A percentile compares a stretch with the other conserved stretches of the same genome.
phyloP scores from a whole-genome alignment of 2,797 vertebrate species.

The Allenopithecus nigroviridis region DNA sequence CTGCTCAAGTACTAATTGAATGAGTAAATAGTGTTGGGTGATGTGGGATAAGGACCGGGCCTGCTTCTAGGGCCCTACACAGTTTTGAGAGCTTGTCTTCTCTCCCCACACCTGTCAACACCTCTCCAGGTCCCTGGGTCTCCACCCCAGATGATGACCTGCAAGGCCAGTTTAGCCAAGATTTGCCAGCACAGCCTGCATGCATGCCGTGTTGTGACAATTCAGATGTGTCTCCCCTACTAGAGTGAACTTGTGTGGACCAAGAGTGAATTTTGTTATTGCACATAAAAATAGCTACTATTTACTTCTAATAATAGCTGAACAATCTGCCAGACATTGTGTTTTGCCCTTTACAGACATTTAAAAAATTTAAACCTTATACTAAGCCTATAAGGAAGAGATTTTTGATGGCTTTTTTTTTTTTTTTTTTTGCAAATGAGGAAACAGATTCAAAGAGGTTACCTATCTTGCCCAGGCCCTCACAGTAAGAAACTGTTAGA shows the following conservation, averaged over 20 bases:
- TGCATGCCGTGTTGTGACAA: accelerated
- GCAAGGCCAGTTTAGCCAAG: neutral
- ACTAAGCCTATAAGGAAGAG: neutral
- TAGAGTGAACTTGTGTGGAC: neutral
- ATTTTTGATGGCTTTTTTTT: neutral
- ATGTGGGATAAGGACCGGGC: neutral
- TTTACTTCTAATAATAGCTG: slow-evolving; percentile 23
- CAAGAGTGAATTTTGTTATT: neutral
- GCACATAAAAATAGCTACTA: slow-evolving; percentile 24
- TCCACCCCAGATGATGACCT: neutral
- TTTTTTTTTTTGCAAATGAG: neutral
- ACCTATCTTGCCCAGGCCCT: neutral
- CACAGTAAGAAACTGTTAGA: neutral
- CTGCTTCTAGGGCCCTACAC: neutral
- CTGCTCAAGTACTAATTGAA: neutral
- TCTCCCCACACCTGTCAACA: neutral
- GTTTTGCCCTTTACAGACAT: neutral
- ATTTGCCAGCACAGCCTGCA: neutral
- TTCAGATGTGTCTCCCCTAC: neutral
- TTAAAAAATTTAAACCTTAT: neutral
- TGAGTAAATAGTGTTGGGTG: neutral
- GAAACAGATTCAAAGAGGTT: neutral
- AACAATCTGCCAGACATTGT: neutral
- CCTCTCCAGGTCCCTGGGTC: neutral
- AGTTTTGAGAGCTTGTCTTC: neutral